Base-by-base conservation (phyloP, 2,888 invertebrate species). In the Napeogenes inachia region DNA sequence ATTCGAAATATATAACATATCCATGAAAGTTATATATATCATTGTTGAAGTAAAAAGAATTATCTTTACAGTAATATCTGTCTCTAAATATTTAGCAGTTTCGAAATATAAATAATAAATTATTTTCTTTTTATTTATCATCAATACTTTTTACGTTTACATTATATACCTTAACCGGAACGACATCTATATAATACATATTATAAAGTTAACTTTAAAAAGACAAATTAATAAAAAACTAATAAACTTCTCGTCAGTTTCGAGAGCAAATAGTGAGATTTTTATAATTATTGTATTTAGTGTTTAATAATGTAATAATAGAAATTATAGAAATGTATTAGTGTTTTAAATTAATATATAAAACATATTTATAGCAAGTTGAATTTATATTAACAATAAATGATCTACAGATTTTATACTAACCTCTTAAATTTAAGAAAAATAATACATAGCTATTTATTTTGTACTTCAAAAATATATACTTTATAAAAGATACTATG, bases 261-360 rank as follows among this genome's bases (percentile, higher is more conserved):
- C 69, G 77, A 74, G 76, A 77, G 74, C 66, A 65, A 73, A 81
- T 84, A 86, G 86, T 85, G 85, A 86, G 84, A 85, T 84, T 84
- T 84, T 82, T 75, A 76, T 70, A 64, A 58, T 60, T 56, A 63
- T 70, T 68, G 45, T 61, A 70, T 59, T 64, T 67, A 69, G 64
- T 61, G 53, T 65, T 50, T 59, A 62, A 50, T 56, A 64, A 68
- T 69, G 66, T 64, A 68, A 68, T 53, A 68, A 64, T 73, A 74
- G 70, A 71, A 68, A 42, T 10, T 70, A 75, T 75, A 67, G 67
- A 63, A 66, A 59, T 56, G 32, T 45, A 57, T 61, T 61, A 61
- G 61, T 60, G 60, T 53, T 60, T 45, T 60, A 56, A 56, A 42
- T 2, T 55, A 45, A 53, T 50, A 47, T 2, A 56, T 68, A 67